These are phyloP conservation scores for Rhogogaster chlorosoma DNA, from an alignment of 2,888 invertebrate genomes.

Conservation along the genomic window DNA sequence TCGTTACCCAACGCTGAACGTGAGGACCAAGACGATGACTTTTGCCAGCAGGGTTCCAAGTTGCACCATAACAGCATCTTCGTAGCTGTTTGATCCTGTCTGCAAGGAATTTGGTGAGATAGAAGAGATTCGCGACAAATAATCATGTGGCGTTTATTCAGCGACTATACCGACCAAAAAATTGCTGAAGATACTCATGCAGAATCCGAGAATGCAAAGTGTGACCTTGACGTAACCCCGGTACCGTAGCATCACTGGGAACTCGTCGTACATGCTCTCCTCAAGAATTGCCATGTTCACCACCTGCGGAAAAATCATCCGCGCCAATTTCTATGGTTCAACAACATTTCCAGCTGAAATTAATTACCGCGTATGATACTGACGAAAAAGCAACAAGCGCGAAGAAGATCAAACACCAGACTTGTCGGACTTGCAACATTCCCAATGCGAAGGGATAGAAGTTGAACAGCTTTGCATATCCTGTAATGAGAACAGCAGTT, in stretches of 20 bases:
- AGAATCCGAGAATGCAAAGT: slow-evolving; percentile 33
- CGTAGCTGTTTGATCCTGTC: background rate
- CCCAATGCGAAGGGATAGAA: slow-evolving; percentile 40
- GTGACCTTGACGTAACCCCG: slow-evolving; percentile 13
- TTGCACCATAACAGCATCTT: background rate
- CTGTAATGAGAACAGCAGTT: slow-evolving; percentile 18
- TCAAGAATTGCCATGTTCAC: slow-evolving; percentile 31
- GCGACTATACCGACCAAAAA: slow-evolving; percentile 14
- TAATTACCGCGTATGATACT: slow-evolving; percentile 20
- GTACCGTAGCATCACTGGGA: slow-evolving; percentile 27
- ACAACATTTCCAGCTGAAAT: background rate
- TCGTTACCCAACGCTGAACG: slow-evolving; percentile 32
- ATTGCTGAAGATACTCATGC: background rate
- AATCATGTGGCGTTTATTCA: background rate
- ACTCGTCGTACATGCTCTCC: slow-evolving; percentile 39
- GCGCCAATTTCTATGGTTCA: background rate
- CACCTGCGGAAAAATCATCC: background rate
- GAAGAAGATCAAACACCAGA: slow-evolving; percentile 28
- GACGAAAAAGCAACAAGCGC: background rate
- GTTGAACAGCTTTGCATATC: slow-evolving; percentile 28
- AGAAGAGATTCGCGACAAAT: background rate
- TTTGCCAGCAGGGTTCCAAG: background rate
- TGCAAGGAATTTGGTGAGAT: background rate
- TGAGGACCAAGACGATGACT: slow-evolving; percentile 11
- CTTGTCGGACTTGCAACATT: slow-evolving; percentile 30